phyloP scores from a whole-genome alignment of 2,113 vertebrate genomes.

The Parus major region DNA sequence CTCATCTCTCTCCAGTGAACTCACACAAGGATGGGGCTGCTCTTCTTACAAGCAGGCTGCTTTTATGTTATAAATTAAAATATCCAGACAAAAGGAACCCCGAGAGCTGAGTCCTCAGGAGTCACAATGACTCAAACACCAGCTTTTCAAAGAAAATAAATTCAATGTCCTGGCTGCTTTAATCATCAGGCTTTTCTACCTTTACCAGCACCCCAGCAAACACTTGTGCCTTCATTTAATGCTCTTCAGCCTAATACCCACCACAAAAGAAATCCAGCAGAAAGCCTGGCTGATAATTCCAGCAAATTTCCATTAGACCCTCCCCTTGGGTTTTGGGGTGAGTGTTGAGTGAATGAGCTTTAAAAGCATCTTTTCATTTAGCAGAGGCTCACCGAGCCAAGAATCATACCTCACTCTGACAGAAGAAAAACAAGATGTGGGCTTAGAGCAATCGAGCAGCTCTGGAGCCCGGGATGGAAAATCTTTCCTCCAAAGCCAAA shows the following conservation, averaged over 20 bases:
- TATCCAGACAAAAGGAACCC: neutral
- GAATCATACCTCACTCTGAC: slow-evolving; percentile 59
- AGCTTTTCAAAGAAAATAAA: slow-evolving; percentile 1
- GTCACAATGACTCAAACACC: neutral
- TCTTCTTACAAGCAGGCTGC: neutral
- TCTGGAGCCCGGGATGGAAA: slow-evolving; percentile 53
- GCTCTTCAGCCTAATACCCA: neutral
- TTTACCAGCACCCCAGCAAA: neutral
- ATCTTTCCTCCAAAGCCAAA: slow-evolving; percentile 34
- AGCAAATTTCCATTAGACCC: slow-evolving; percentile 8
- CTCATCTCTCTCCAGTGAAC: fast-evolving
- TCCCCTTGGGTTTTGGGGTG: slow-evolving; percentile 32
- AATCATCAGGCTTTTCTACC: neutral
- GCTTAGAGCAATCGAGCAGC: slow-evolving; percentile 2
- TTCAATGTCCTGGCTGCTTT: neutral
- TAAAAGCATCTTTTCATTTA: slow-evolving; percentile 66
- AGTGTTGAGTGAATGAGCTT: slow-evolving; percentile 55
- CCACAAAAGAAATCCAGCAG: slow-evolving; percentile 8
- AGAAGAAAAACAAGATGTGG: slow-evolving; percentile 65
- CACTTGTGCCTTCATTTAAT: neutral
- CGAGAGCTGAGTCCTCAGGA: neutral
- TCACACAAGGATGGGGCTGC: neutral
- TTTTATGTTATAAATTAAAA: neutral
- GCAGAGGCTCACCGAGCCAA: neutral
- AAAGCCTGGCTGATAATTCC: neutral